Percentiles rank a stretch among this genome's conserved stretches.
These are phyloP conservation scores for Lasioglossum baleicum DNA, from an alignment of 1,140 invertebrate species.

Conservation along the genomic window DNA sequence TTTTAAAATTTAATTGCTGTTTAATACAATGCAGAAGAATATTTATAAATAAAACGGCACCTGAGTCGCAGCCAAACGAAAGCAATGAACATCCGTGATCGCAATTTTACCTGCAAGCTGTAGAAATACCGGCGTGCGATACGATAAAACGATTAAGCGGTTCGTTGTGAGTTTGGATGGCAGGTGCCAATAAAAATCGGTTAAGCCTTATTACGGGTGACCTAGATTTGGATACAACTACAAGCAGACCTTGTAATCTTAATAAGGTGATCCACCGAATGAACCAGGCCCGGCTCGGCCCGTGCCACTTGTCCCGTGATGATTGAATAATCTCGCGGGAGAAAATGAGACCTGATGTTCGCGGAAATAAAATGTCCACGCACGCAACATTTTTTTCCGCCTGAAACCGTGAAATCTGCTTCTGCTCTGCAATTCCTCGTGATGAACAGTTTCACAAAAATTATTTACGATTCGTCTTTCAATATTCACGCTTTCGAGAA, in stretches of 20 bases:
- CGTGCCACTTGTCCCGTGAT: constrained; percentile 15
- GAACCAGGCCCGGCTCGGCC: neutral
- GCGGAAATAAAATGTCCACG: constrained; percentile 17
- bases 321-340: constrained; percentile 42
- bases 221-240: constrained; percentile 34
- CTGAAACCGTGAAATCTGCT: too few relatives aligned
- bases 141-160: constrained; percentile 40
- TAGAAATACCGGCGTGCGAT: constrained; percentile 20
- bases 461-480: too few relatives aligned
- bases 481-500: too few relatives aligned
- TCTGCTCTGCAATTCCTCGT: too few relatives aligned
- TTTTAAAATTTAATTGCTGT: too few relatives aligned
- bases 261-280: constrained; percentile 34
- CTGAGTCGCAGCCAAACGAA: constrained; percentile 1
- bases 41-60: neutral
- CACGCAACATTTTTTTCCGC: neutral
- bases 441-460: too few relatives aligned
- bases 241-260: constrained; percentile 40
- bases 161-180: constrained; percentile 32
- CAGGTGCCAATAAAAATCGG: constrained; percentile 58
- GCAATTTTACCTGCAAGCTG: constrained; percentile 20
- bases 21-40: too few relatives aligned
- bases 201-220: constrained; percentile 50
- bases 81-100: constrained; percentile 13
- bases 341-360: constrained; percentile 16